These are phyloP conservation scores for Cherax quadricarinatus DNA, from an alignment of 1,140 invertebrate species.

Conservation along the genomic window DNA sequence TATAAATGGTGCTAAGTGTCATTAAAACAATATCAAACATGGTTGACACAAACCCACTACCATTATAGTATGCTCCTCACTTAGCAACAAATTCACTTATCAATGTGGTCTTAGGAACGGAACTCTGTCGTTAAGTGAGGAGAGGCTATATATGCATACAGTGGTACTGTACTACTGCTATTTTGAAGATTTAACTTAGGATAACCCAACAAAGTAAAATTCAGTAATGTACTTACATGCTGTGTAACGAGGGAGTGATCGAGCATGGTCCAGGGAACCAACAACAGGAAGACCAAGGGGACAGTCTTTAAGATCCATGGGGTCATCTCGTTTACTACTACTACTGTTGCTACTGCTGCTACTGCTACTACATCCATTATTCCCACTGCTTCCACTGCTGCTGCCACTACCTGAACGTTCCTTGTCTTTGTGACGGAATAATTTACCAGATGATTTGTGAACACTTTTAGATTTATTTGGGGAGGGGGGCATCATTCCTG, in stretches of 20 bases:
- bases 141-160: too few relatives aligned
- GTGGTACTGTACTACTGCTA: too few relatives aligned
- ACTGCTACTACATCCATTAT: slow-evolving; percentile 22
- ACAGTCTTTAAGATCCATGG: slow-evolving; percentile 76
- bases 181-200: too few relatives aligned
- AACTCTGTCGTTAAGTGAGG: too few relatives aligned
- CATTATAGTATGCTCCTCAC: too few relatives aligned
- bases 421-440: slow-evolving; percentile 69
- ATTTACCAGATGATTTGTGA: slow-evolving; percentile 70
- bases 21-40: too few relatives aligned
- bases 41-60: too few relatives aligned
- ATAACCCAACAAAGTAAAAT: not conserved
- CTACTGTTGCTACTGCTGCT: slow-evolving; percentile 51
- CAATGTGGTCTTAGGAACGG: too few relatives aligned
- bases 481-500: slow-evolving; percentile 69
- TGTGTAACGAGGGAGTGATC: slow-evolving; percentile 75
- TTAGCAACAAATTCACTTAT: too few relatives aligned
- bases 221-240: slow-evolving; percentile 74
- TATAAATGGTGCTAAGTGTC: too few relatives aligned
- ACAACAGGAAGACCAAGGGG: slow-evolving; percentile 77
- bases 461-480: slow-evolving; percentile 70
- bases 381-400: slow-evolving; percentile 43
- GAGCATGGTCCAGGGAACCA: slow-evolving; percentile 76
- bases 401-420: slow-evolving; percentile 61
- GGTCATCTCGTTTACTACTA: slow-evolving; percentile 60